Base-by-base conservation (phyloP, 2,888 invertebrate species). In the Penaeus monodon region DNA sequence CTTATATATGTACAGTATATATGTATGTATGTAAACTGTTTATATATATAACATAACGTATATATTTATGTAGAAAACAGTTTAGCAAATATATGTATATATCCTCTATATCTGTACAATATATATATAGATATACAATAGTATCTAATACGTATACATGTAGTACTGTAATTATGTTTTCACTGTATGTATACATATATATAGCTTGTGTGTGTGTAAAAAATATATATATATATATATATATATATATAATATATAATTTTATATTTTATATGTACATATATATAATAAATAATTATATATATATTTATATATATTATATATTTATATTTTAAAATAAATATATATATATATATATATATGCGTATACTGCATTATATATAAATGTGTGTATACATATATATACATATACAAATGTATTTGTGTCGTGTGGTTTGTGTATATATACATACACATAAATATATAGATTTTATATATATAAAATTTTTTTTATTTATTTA, bases 331-430 rank as follows among this genome's bases (percentile, higher is more conserved):
- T n/a, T n/a, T n/a, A n/a, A n/a, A n/a, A n/a, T n/a, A n/a, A n/a
- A 73, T 73, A 24, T 73, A 73, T 24, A 73, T 73, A 73, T 73
- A 73, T 24, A 73, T 73, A 73, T 24, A 73, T 73, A 73, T 73
- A 73, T 24, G 24, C 24, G 24, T 73, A 73, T 24, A 73, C 17
- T 38, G 6, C 24, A 73, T 73, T 73, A 73, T 73, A 73, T 73
- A 73, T 73, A 24, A 20, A 73, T 73, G 24, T 73, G 24, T 73
- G 24, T 73, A 73, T 73, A 73, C 6, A 33, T 33, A 33, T 33
- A 73, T 73, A 20, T 33, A 73, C 20, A 73, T 20, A 73, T 33
- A 33, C 24, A 33, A 20, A 33, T 73, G 24, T 73, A 33, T 20
- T 20, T 73, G 4, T 73, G 17, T 33, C 14, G n/a, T 73, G 24